These are phyloP conservation scores for Aphyosemion australe DNA, from an alignment of 2,113 vertebrate species.

Conservation along the genomic window DNA sequence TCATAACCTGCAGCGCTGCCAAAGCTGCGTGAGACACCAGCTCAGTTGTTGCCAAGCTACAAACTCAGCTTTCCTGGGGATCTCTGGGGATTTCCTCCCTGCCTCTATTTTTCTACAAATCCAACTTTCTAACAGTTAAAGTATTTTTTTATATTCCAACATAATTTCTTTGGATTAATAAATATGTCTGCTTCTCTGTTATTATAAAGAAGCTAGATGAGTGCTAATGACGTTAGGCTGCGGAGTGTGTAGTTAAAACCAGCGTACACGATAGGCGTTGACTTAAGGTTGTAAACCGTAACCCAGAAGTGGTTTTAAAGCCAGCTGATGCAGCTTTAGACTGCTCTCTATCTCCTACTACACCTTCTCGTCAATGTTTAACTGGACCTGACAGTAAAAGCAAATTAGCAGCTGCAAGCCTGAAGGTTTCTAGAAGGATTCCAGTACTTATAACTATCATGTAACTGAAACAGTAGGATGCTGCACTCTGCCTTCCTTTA, in stretches of 20 bases:
- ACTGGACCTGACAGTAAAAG: neutral
- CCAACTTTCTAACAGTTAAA: no score
- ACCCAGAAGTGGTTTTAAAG: neutral
- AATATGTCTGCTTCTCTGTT: no score
- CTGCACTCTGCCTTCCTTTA: neutral
- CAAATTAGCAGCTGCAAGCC: neutral
- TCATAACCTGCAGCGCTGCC: neutral
- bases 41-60: no score
- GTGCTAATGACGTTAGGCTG: no score
- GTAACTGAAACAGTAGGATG: slow-evolving; percentile 1
- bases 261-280: neutral
- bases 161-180: no score
- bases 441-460: neutral
- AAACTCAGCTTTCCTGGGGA: no score
- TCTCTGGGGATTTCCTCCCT: no score
- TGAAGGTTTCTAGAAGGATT: neutral
- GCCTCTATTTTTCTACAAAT: no score
- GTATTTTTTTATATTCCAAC: no score
- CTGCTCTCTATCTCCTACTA: neutral
- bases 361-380: neutral
- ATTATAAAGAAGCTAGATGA: no score
- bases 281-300: neutral
- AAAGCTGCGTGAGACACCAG: no score
- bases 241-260: no score
- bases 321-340: neutral